Evolutionary conservation across 2,888 invertebrate species (phyloP), one percentile per base, ranked within the genome.

Genomic region (Campoplex nolae): DNA sequence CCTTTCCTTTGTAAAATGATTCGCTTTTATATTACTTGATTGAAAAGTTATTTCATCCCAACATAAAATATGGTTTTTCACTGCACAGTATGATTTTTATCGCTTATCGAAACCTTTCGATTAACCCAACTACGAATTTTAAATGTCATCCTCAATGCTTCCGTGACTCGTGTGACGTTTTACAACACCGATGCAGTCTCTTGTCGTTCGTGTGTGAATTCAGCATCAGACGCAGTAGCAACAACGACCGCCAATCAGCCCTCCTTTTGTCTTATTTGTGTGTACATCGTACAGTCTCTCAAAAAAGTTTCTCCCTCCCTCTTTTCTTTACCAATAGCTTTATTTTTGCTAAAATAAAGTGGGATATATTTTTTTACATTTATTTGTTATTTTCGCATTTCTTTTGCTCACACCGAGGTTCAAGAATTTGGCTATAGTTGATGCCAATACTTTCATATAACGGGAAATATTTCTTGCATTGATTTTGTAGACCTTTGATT

Each of bases 61-160:
- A 38, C 18, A 48, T 48, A 38, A 68, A 48, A 28, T 67, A 42
- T 54, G 42, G 32, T 42, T 35, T 16, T 13, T 18, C 62, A 18
- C 32, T 38, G 65, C 7, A 35, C 68, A 23, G 58, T 16, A 73
- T 28, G 62, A 35, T 35, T 32, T 76, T 45, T 74, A 68, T 70
- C 45, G 51, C 23, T 32, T 78, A 68, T 77, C 81, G 62, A 82
- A 75, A 56, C 16, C 56, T 65, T 67, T 70, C 82, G 75, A 78
- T 48, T 79, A 82, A 87, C 78, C 78, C 58, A 78, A 87, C 87
- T 79, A 77, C 58, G 78, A 82, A 87, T 87, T 87, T 87, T 84
- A 87, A 87, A 87, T 87, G 87, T 87, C 87, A 87, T 87, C 82
- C 84, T 87, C 78, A 78, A 35, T 77, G 73, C 35, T 56, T 48